phyloP scores from a whole-genome alignment of 2,888 invertebrate species.

The Selenia dentaria region DNA sequence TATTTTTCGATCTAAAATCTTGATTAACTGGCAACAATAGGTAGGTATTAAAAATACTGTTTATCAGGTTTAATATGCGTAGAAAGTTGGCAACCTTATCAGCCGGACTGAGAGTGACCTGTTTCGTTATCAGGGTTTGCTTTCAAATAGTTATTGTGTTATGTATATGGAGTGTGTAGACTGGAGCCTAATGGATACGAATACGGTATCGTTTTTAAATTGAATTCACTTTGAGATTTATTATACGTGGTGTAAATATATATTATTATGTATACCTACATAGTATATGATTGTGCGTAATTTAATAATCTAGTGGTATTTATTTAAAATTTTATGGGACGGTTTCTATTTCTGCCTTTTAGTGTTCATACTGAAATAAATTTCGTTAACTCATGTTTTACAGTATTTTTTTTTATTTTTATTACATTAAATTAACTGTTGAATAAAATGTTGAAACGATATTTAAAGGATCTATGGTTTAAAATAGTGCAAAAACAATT shows the following conservation, averaged over 20 bases:
- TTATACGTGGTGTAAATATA: background rate
- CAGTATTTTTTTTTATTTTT: too few relatives aligned
- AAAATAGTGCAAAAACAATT: too few relatives aligned
- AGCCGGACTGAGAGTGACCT: conserved; percentile 53
- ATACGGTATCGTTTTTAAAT: background rate
- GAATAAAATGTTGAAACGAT: too few relatives aligned
- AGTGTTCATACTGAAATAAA: too few relatives aligned
- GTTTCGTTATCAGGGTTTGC: conserved; percentile 74
- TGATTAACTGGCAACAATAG: conserved; percentile 78
- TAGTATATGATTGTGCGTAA: background rate
- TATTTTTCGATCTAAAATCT: conserved; percentile 75
- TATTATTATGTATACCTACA: background rate
- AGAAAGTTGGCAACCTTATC: conserved; percentile 74
- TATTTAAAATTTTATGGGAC: too few relatives aligned
- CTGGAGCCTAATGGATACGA: conserved; percentile 24
- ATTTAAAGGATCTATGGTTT: too few relatives aligned
- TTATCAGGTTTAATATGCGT: conserved; percentile 82
- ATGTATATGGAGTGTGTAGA: conserved; percentile 71
- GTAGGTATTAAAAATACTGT: conserved; percentile 58
- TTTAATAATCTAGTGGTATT: too few relatives aligned
- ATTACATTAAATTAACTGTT: too few relatives aligned
- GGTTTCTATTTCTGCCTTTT: too few relatives aligned
- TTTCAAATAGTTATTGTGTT: conserved; percentile 74
- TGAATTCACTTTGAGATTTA: background rate
- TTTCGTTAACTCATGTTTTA: too few relatives aligned